These are phyloP conservation scores for Recurvirostra avosetta DNA, from an alignment of 2,113 vertebrate species.

Conservation along the genomic window DNA sequence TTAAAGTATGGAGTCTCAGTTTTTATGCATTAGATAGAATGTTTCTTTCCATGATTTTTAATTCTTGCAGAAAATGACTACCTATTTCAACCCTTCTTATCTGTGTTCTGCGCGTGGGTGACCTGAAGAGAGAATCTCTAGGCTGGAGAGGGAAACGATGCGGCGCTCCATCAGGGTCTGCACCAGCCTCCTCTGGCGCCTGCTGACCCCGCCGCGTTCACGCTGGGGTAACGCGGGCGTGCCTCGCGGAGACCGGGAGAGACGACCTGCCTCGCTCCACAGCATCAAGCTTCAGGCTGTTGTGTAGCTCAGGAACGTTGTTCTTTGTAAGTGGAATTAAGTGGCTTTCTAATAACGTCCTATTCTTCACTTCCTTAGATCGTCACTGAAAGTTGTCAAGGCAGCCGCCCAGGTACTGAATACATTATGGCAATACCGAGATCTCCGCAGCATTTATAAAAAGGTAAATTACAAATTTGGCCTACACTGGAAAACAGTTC, in stretches of 20 bases:
- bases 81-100: not conserved
- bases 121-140: not conserved
- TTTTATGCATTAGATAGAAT: not conserved
- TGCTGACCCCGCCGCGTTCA: not conserved
- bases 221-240: fast-evolving
- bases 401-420: conserved; percentile 96
- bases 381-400: conserved; percentile 96
- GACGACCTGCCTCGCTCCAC: not conserved
- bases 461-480: conserved; percentile 80
- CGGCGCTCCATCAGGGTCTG: no score
- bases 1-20: not conserved
- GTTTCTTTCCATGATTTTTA: not conserved
- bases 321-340: not conserved
- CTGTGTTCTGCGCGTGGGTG: not conserved
- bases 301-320: fast-evolving
- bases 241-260: not conserved
- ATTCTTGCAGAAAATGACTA: not conserved
- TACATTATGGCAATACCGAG: conserved; percentile 95
- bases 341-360: not conserved
- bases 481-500: not conserved
- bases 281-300: not conserved
- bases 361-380: conserved; percentile 71
- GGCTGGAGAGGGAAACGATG: not conserved
- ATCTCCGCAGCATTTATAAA: conserved; percentile 97
- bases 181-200: not conserved